phyloP scores from a whole-genome alignment of 2,113 vertebrate species.

The Calypte anna region DNA sequence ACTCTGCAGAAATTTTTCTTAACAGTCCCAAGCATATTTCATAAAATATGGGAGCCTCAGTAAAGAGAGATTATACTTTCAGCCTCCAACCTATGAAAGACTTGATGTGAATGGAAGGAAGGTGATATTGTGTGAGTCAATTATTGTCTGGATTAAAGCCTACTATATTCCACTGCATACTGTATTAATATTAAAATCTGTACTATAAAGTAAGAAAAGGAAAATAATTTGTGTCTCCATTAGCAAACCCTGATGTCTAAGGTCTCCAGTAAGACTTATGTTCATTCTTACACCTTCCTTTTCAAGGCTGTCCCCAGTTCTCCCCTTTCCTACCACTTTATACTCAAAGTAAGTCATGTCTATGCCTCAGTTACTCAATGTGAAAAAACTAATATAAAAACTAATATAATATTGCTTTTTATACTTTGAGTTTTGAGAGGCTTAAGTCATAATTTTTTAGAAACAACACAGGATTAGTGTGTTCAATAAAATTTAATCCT shows the following conservation, averaged over 20 bases:
- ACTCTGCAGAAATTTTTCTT: not conserved
- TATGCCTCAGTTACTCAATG: not conserved
- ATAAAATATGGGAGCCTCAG: not conserved
- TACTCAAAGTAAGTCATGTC: not conserved
- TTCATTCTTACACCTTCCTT: not conserved
- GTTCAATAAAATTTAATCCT: not conserved
- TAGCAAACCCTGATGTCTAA: constrained; percentile 43
- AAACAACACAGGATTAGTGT: fast-evolving
- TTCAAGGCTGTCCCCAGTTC: not conserved
- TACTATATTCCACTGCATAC: constrained; percentile 44
- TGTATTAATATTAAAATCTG: constrained; percentile 63
- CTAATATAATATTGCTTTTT: not conserved
- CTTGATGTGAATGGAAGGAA: constrained; percentile 31
- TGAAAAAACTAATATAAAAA: not conserved
- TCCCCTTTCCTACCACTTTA: not conserved
- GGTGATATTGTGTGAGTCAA: constrained; percentile 27
- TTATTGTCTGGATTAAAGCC: constrained; percentile 50
- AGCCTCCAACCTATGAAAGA: constrained; percentile 8
- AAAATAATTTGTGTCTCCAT: constrained; percentile 59
- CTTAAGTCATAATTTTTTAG: not conserved
- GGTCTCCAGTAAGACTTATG: not conserved
- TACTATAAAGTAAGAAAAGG: constrained; percentile 44
- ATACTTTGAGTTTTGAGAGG: not conserved
- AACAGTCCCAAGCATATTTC: not conserved
- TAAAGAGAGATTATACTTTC: not conserved